These are phyloP conservation scores for Synergus japonicus DNA, from an alignment of 2,888 invertebrate species.

Conservation along the genomic window DNA sequence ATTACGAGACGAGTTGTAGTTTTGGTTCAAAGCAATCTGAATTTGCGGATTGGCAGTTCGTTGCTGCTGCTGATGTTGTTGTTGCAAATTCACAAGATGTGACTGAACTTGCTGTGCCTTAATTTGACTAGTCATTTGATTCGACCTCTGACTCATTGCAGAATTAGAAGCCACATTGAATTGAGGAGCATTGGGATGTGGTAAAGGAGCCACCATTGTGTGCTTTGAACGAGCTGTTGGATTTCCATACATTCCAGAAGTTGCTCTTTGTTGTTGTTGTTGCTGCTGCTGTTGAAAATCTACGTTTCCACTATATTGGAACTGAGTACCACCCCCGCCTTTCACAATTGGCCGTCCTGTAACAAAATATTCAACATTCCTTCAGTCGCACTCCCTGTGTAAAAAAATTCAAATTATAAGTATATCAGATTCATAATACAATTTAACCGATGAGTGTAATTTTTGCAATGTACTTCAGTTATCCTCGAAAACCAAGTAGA, in stretches of 20 bases:
- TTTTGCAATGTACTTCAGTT: no score
- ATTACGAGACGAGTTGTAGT: constrained; percentile 69
- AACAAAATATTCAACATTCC: constrained; percentile 49
- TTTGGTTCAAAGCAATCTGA: constrained; percentile 71
- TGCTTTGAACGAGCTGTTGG: constrained; percentile 71
- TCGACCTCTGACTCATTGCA: constrained; percentile 71
- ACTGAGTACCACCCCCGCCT: constrained; percentile 76
- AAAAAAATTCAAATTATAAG: not conserved
- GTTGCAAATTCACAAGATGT: constrained; percentile 73
- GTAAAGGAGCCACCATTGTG: constrained; percentile 65
- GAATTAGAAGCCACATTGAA: constrained; percentile 69
- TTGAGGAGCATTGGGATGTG: constrained; percentile 68
- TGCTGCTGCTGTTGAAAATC: constrained; percentile 64
- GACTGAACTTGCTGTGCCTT: constrained; percentile 79
- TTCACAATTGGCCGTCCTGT: constrained; percentile 81
- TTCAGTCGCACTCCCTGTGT: not conserved
- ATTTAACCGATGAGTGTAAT: not conserved
- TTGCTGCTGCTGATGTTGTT: constrained; percentile 75
- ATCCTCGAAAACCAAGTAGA: no score
- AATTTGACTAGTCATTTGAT: constrained; percentile 76
- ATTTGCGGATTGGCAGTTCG: constrained; percentile 65
- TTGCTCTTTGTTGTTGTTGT: constrained; percentile 62
- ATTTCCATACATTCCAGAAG: constrained; percentile 68
- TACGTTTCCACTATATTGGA: constrained; percentile 67
- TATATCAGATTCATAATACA: not conserved